phyloP scores from a whole-genome alignment of 2,113 vertebrate genomes.

The Alaudala cheleensis region DNA sequence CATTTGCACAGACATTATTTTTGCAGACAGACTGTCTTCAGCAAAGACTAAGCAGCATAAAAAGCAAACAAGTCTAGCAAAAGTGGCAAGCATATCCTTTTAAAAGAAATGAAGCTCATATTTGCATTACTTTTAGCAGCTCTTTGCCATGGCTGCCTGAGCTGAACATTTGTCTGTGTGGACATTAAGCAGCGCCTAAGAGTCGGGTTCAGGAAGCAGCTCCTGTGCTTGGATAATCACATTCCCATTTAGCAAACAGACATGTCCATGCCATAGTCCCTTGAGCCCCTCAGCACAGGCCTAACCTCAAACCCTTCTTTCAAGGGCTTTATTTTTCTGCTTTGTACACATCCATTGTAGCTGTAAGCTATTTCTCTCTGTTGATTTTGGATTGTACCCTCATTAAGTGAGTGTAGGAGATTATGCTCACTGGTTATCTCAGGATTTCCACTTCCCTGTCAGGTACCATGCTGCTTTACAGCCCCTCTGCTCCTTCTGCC shows the following conservation, averaged over 20 bases:
- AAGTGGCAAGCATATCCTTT: neutral
- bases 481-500: neutral
- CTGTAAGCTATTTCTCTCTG: neutral
- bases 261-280: neutral
- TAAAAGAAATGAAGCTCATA: neutral
- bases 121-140: neutral
- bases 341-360: neutral
- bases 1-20: neutral
- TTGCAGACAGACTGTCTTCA: neutral
- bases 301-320: neutral
- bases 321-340: neutral
- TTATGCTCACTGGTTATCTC: neutral
- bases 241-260: neutral
- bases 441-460: neutral
- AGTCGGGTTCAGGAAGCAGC: neutral
- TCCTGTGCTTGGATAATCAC: neutral
- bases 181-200: neutral
- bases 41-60: neutral
- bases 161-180: neutral
- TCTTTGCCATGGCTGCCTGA: neutral
- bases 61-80: neutral
- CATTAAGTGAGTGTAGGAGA: neutral
- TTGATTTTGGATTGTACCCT: neutral
- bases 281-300: neutral
- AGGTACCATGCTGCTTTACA: neutral